Conservation (phyloP, 2,888 invertebrate species). For the Macropis europaea region DNA sequence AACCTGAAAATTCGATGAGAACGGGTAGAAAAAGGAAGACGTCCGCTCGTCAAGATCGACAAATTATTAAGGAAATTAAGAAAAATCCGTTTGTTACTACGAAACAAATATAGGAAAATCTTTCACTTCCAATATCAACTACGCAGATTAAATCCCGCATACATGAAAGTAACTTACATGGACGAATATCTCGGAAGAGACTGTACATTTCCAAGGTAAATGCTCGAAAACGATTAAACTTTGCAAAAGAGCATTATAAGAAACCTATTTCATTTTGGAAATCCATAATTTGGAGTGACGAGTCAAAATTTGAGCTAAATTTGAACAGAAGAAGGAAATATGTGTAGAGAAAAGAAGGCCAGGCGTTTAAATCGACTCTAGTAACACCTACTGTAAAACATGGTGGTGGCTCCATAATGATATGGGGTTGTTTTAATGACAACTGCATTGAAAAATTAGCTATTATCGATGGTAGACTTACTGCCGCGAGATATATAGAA, state of each 20-base stretch:
- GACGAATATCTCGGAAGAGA: neutral
- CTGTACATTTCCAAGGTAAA: neutral
- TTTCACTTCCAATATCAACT: neutral
- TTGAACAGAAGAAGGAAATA: neutral
- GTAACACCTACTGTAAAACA: too few relatives aligned
- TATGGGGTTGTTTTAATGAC: too few relatives aligned
- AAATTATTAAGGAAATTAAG: neutral
- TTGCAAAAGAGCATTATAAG: neutral
- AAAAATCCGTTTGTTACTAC: neutral
- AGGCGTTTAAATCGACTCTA: too few relatives aligned
- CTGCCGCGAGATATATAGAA: too few relatives aligned
- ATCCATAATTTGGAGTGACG: neutral
- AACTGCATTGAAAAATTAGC: too few relatives aligned
- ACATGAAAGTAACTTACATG: neutral
- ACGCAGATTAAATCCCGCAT: conserved; percentile 2
- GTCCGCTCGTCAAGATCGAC: neutral
- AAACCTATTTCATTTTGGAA: neutral
- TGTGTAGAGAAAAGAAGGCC: neutral
- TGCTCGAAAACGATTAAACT: neutral
- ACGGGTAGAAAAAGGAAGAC: neutral
- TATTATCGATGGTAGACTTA: too few relatives aligned
- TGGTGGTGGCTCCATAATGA: too few relatives aligned
- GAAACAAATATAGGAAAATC: conserved; percentile 6
- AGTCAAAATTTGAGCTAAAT: neutral
- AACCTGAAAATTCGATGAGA: neutral